These are phyloP conservation scores for Python bivittatus DNA, from an alignment of 2,113 vertebrate species.

Conservation along the genomic window DNA sequence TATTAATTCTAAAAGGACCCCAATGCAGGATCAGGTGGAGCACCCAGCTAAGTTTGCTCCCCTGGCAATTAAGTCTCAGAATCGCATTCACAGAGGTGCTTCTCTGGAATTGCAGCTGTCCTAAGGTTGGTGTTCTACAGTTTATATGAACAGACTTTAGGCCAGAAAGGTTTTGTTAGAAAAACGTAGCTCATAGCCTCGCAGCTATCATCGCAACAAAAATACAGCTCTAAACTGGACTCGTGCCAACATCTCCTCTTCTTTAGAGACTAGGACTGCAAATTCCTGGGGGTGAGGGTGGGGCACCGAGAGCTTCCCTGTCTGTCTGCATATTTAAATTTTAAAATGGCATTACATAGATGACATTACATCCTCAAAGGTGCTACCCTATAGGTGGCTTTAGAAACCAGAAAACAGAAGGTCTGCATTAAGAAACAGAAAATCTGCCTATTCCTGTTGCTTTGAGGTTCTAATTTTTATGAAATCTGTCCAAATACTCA, in stretches of 20 bases:
- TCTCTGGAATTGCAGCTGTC: not conserved
- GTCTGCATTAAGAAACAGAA: not conserved
- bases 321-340: not conserved
- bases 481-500: not conserved
- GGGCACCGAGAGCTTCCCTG: too few species aligned
- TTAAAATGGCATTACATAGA: not conserved
- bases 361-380: not conserved
- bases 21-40: not conserved
- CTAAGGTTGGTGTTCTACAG: not conserved
- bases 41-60: not conserved
- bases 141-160: not conserved
- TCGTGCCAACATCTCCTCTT: not conserved
- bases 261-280: not conserved
- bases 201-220: not conserved
- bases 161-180: not conserved
- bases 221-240: not conserved
- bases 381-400: not conserved
- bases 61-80: not conserved
- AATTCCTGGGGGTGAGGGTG: not conserved
- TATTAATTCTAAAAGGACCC: too few species aligned
- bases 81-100: not conserved
- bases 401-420: too few species aligned
- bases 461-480: not conserved
- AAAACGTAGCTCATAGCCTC: not conserved
- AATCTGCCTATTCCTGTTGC: not conserved